These are phyloP conservation scores for Limanda limanda DNA, from an alignment of 2,113 vertebrate genomes.

Conservation along the genomic window DNA sequence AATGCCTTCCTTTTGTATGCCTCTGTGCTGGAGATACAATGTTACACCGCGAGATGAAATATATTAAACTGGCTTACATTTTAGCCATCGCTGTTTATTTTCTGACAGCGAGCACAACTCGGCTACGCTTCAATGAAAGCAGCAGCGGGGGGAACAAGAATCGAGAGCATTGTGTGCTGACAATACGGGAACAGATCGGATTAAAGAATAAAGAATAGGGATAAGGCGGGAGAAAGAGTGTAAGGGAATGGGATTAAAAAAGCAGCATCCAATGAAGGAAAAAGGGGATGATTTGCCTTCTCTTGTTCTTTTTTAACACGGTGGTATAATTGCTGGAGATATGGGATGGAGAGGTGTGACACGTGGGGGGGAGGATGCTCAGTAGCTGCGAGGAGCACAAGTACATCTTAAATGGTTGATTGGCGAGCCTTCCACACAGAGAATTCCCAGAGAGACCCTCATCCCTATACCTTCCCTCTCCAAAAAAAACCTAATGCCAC, in stretches of 20 bases:
- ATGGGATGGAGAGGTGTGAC: neutral
- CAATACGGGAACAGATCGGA: conserved; percentile 29
- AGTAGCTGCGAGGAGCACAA: conserved; percentile 10
- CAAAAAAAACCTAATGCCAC: conserved; percentile 20
- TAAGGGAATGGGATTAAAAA: conserved; percentile 38
- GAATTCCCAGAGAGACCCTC: conserved; percentile 26
- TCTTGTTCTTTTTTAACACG: conserved; percentile 19
- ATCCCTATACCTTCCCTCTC: conserved; percentile 5
- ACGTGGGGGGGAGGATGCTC: conserved; percentile 7
- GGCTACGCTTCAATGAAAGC: conserved; percentile 6
- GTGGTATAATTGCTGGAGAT: conserved; percentile 15
- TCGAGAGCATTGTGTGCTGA: conserved; percentile 21
- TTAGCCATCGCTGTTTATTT: neutral
- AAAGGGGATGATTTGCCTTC: conserved; percentile 39
- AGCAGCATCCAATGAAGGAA: neutral
- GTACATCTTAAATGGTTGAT: conserved; percentile 33
- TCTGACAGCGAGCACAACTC: neutral
- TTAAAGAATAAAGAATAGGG: conserved; percentile 26
- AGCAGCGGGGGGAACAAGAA: neutral
- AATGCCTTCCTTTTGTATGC: conserved; percentile 1
- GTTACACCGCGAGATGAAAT: conserved; percentile 15
- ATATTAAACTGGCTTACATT: conserved; percentile 18
- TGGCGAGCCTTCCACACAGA: neutral
- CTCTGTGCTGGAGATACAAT: conserved; percentile 8
- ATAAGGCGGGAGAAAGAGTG: conserved; percentile 22